Conservation (phyloP, 2,113 vertebrate genomes). For the Notechis scutatus region DNA sequence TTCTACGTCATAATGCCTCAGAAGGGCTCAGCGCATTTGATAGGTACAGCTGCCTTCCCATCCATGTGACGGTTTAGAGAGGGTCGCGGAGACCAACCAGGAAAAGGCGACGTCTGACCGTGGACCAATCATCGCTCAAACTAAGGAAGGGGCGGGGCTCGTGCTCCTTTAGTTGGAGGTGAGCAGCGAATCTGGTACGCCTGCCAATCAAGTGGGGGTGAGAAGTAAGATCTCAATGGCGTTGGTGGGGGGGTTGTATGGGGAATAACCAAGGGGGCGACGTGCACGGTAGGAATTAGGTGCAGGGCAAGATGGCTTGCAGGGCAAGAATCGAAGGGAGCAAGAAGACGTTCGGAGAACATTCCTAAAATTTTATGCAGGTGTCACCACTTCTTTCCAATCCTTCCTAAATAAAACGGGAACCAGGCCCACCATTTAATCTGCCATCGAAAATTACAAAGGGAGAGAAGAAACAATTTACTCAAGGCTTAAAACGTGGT, state of each 20-base stretch:
- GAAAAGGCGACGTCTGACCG: not conserved
- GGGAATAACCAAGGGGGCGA: not conserved
- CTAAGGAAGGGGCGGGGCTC: not conserved
- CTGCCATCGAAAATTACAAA: not conserved
- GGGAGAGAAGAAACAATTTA: not conserved
- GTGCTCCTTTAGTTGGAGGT: not conserved
- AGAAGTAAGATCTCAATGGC: not conserved
- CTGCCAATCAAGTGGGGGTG: not conserved
- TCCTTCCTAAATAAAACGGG: not conserved
- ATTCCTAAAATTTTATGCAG: not conserved
- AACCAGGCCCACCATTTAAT: not conserved
- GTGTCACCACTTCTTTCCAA: not conserved
- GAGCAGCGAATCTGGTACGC: not conserved
- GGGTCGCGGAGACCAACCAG: not conserved
- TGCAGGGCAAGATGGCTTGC: not conserved
- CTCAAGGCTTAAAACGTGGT: not conserved
- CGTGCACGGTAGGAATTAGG: not conserved
- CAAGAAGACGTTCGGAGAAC: too few species aligned
- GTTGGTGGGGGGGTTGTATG: not conserved
- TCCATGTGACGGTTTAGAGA: not conserved
- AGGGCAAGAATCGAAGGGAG: not conserved
- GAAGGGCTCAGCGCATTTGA: not conserved
- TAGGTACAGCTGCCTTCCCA: accelerated
- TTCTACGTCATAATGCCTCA: not conserved
- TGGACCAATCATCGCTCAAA: not conserved